Conservation (phyloP, 2,888 invertebrate species). For the Ichneumoninae sp. region DNA sequence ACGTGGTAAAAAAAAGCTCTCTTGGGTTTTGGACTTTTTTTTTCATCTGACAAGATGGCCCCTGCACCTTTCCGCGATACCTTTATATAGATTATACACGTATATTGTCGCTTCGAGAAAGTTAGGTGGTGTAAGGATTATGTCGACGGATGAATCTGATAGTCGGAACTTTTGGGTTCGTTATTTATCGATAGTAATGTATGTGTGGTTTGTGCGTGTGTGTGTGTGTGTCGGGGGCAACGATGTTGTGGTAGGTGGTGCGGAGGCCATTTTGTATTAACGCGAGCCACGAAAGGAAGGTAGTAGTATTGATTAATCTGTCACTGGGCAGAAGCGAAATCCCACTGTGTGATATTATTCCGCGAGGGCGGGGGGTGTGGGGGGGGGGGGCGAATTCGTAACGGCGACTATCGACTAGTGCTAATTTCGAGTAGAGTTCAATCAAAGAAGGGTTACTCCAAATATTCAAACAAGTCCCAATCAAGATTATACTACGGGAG, state of each 20-base stretch:
- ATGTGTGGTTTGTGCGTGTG: not conserved
- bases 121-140: not conserved
- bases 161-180: not conserved
- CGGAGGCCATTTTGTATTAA: slow-evolving; percentile 84
- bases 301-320: slow-evolving; percentile 83
- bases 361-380: not conserved
- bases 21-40: not conserved
- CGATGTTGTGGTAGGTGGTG: slow-evolving; percentile 20
- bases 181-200: not conserved
- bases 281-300: slow-evolving; percentile 79
- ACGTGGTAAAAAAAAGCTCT: not conserved
- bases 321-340: slow-evolving; percentile 77
- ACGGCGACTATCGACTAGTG: slow-evolving; percentile 20
- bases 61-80: not conserved
- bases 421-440: slow-evolving; percentile 4
- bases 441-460: slow-evolving; percentile 15
- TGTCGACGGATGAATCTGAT: not conserved
- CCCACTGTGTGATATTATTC: slow-evolving; percentile 58
- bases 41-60: slow-evolving; percentile 31
- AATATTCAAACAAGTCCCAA: slow-evolving; percentile 6
- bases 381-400: slow-evolving; percentile 25
- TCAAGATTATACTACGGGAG: slow-evolving; percentile 9
- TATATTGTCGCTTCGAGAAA: not conserved
- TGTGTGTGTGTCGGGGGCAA: too few relatives aligned
- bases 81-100: not conserved